Evolutionary conservation across 2,797 vertebrate species (phyloP), one percentile per base, ranked within the genome.

Genomic region (Chloroceryle inda): DNA sequence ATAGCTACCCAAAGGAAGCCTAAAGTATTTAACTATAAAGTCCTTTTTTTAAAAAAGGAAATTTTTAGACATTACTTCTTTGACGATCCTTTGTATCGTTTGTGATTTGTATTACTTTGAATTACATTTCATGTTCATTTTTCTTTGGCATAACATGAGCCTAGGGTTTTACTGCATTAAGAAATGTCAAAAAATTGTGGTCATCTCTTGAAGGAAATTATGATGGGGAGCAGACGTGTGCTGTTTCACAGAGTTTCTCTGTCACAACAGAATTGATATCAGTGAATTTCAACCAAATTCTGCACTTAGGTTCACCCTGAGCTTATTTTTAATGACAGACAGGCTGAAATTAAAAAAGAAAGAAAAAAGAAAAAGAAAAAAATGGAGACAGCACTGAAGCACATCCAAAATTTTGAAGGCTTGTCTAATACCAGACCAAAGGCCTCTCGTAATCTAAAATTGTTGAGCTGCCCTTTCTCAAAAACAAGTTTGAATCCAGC

Each of bases 401-500:
- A 63, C 37, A 66, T 26, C 37, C 68, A 72, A 33, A 69, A 76
- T 86, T 74, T 89, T 55, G 64, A 74, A 91, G 68, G 4, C 44
- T 31, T 29, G 9, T 59, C 67, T 56, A 7, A 6, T 73, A 81
- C 11, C 73, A 87, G 26, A 52, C 61, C 26, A 29, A 66, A 92
- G 45, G 68, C 74, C 40, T 84, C 73, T 33, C 2, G 77, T 93
- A 59, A 74, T 37, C 11, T 91, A 29, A 90, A 96, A 72, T 64
- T 63, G 62, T 58, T 92, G 91, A 81, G 29, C 61, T 85, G 40
- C 29, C 35, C 55, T 94, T 71, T 72, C 66, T 69, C 85, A 74
- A 85, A 93, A 96, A 55, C 61, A 87, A 96, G 69, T 69, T 82
- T 71, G 49, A 85, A 53, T 88, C n/a, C 56, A 88, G 75, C 67